Evolutionary conservation across 1,140 invertebrate genomes (phyloP), one percentile per base, ranked within the genome.

Genomic region (Diorhabda sublineata): DNA sequence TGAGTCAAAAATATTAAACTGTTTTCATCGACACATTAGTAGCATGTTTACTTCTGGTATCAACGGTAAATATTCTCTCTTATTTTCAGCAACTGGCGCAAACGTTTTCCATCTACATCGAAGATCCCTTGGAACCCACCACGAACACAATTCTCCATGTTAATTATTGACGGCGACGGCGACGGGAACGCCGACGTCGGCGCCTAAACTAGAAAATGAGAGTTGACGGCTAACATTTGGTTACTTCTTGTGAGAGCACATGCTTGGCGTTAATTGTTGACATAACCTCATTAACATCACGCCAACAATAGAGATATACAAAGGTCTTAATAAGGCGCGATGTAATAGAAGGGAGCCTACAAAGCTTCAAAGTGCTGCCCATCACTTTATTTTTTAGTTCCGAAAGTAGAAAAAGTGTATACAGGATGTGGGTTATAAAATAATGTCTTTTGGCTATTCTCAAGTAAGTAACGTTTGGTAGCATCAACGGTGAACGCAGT

Each of bases 221-320:
- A 68, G 58, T 59, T 71, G 73, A 74, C 73, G 71, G 66, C 69
- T 69, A 72, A 71, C 73, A 74, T 73, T 74, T 74, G 71, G 69
- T 70, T 73, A 71, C 73, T 74, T 74, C 71, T 73, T 73, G 73
- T 69, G 64, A 70, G 69, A 66, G 71, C 72, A 74, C 72, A 69
- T 73, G 69, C 72, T 74, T 73, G 69, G 69, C 72, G 69, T 69
- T 75, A 75, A 75, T 74, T 74, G 71, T 66, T 73, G 70, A 73
- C 70, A 66, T 75, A 73, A 72, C 72, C 59, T 61, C 67, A 72
- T 73, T 75, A 73, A 70, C 72, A 70, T 63, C 71, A 69, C 58
- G 63, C 26, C 26, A 26, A 26, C 26, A 26, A 26, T 26, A 26
- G 26, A 26, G 68, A 61, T 66, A 69, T 66, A 72, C 63, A 62